Base-by-base conservation (phyloP, 2,113 vertebrate species). In the Osmerus eperlanus region DNA sequence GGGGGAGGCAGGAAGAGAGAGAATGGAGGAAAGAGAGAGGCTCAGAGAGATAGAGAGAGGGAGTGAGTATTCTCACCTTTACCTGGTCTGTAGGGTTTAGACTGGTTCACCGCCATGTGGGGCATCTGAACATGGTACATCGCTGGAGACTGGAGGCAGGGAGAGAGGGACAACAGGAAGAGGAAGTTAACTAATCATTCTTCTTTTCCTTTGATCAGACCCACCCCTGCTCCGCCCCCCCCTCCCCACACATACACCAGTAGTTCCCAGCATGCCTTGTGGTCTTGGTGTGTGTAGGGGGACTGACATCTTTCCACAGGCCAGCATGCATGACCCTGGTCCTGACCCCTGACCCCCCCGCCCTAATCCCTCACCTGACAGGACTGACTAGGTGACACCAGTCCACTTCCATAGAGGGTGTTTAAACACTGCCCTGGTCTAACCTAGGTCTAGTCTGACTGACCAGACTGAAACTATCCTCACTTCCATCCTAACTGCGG, bases 61-160 rank as follows among this genome's bases (percentile, higher is more conserved):
- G 47, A 65, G 29, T 83, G 83, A 91, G 85, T 88, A 87, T 91
- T 93, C 94, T 98, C 95, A 98, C 96, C 96, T 98, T 99, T 99
- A 98, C 97, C 97, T 97, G 95, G 94, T 98, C 97, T 97, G 94
- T 97, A 99, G 89, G 96, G 94, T 94, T 99, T 99, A 85, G 95
- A 94, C 93, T 99, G 97, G 92, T 94, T 98, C 90, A 99, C 95
- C 60, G 97, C 93, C 97, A 99, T 95, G 65, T 96, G 96, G 63
- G 97, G 95, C 94, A 99, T 95, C 78, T 94, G 97, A 85, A 99
- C 95, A 80, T 96, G 95, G 90, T 99, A 99, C 89, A 99, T 90
- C 16, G 92, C 85, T 73, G 91, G 91, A 91, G 96, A 94, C 97
- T 97, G 86, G 84, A 89, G 86, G 81, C 36, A 68, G 64, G 15